These are phyloP conservation scores for Simalia tracyae DNA, from an alignment of 2,797 vertebrate genomes.

Conservation along the genomic window DNA sequence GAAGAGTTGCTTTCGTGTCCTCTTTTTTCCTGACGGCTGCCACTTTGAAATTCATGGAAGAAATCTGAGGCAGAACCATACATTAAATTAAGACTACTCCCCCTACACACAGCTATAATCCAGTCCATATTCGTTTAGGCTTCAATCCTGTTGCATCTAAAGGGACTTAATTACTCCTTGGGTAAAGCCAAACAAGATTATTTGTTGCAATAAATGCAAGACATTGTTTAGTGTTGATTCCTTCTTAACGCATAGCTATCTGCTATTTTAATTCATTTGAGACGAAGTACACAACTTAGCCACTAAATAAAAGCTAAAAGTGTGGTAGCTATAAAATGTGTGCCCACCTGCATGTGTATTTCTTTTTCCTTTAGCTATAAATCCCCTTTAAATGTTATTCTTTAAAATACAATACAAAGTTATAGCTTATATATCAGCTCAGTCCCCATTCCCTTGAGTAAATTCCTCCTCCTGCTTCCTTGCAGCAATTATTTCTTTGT, in stretches of 20 bases:
- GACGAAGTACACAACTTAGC: background rate
- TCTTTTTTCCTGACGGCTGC: background rate
- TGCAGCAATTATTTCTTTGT: conserved; percentile 52
- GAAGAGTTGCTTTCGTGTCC: background rate
- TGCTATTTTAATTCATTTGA: background rate
- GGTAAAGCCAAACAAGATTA: background rate
- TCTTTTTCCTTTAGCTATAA: conserved; percentile 46
- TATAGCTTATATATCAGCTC: conserved; percentile 16
- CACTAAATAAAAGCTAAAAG: background rate
- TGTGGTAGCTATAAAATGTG: conserved; percentile 1
- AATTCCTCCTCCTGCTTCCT: conserved; percentile 17
- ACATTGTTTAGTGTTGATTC: background rate
- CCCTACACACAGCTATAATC: background rate
- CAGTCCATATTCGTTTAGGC: background rate
- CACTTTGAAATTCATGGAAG: background rate
- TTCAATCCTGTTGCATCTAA: background rate
- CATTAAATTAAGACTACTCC: background rate
- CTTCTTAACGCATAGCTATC: background rate
- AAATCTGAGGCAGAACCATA: background rate
- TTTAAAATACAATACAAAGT: conserved; percentile 26
- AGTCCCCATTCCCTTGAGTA: conserved; percentile 2
- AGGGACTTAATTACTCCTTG: background rate
- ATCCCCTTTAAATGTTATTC: conserved; percentile 26
- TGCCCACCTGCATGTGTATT: background rate
- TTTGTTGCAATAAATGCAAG: background rate